Percentiles rank a stretch among this genome's conserved stretches.
phyloP scores from a whole-genome alignment of 92 coral and sea anemone genomes.

The Parazoanthus atlanticus region DNA sequence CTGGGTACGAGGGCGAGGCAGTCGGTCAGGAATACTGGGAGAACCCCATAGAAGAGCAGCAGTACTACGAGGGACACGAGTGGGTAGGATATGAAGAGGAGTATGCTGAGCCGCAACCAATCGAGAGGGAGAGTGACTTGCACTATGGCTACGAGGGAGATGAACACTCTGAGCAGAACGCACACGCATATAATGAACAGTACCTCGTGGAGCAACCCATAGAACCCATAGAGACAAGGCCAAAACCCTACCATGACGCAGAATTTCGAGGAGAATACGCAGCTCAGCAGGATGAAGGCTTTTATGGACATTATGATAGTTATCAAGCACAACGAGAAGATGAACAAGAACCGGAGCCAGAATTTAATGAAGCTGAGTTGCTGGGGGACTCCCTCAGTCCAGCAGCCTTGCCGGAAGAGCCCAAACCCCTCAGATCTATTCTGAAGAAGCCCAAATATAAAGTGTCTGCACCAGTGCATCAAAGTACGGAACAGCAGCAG shows the following conservation, averaged over 20 bases:
- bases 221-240: background rate
- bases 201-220: conserved; percentile 14
- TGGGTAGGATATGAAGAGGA: conserved; percentile 21
- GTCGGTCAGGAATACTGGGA: conserved; percentile 41
- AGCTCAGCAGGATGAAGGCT: background rate
- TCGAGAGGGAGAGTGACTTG: background rate
- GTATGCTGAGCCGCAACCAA: background rate
- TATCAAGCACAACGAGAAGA: conserved; percentile 16
- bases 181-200: background rate
- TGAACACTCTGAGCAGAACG: background rate
- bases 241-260: background rate
- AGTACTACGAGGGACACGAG: conserved; percentile 44
- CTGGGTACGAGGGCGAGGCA: conserved; percentile 41
- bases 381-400: background rate
- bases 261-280: conserved; percentile 3
- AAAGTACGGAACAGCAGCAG: too few relatives aligned
- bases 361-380: conserved; percentile 11
- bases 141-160: conserved; percentile 31
- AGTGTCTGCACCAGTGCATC: background rate
- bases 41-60: conserved; percentile 27
- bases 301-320: conserved; percentile 8
- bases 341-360: conserved; percentile 19
- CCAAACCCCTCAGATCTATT: conserved; percentile 80
- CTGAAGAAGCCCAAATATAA: conserved; percentile 60
- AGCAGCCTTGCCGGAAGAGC: conserved; percentile 12